phyloP scores from a whole-genome alignment of 2,888 invertebrate species.

The Microchrysa polita region DNA sequence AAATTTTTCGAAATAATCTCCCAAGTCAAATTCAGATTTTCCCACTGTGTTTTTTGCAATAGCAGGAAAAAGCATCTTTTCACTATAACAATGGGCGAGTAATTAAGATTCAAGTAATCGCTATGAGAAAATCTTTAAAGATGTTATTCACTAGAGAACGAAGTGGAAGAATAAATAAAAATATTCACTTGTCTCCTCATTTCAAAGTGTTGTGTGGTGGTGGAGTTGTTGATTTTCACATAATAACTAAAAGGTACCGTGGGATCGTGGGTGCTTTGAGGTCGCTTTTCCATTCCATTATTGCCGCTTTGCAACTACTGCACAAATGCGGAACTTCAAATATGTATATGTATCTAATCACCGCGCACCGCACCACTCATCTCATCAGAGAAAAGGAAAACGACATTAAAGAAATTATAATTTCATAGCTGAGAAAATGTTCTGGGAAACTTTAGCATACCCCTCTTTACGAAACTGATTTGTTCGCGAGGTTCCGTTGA shows the following conservation, averaged over 20 bases:
- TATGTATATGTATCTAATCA: too few species aligned
- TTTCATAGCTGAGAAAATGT: neutral
- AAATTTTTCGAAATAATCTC: neutral
- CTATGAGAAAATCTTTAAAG: conserved; percentile 52
- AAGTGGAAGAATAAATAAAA: conserved; percentile 14
- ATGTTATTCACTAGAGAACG: conserved; percentile 10
- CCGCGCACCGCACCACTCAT: too few species aligned
- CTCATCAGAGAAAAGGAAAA: neutral
- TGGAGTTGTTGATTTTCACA: conserved; percentile 45
- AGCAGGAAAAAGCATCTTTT: neutral
- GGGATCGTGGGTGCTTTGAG: conserved; percentile 43
- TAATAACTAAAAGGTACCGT: conserved; percentile 49
- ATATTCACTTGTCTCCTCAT: conserved; percentile 33
- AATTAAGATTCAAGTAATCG: conserved; percentile 53
- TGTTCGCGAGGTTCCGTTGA: neutral
- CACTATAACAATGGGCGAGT: conserved; percentile 45
- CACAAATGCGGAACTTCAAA: conserved; percentile 33
- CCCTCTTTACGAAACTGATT: neutral
- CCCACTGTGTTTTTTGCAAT: conserved; percentile 16
- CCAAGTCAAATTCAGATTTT: neutral
- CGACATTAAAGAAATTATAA: neutral
- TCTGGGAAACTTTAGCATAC: conserved; percentile 7
- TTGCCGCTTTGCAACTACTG: neutral
- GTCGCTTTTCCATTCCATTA: conserved; percentile 42
- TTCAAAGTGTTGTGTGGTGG: neutral